phyloP scores from a whole-genome alignment of 2,113 vertebrate species.

The Mormyrus iriodes region DNA sequence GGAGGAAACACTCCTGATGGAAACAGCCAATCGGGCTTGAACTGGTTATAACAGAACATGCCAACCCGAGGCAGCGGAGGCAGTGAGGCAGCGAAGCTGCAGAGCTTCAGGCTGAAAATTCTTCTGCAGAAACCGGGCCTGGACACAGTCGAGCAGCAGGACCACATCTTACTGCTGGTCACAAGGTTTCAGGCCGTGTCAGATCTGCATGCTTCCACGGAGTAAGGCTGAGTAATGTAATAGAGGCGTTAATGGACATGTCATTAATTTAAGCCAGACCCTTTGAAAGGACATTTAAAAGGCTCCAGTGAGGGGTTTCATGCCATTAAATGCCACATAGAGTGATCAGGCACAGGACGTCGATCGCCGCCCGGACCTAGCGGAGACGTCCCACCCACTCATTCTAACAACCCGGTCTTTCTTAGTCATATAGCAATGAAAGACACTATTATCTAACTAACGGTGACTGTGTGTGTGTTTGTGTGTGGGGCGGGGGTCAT shows the following conservation, averaged over 20 bases:
- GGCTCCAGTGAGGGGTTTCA: neutral
- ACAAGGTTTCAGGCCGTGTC: neutral
- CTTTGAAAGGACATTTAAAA: neutral
- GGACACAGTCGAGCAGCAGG: neutral
- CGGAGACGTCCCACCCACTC: neutral
- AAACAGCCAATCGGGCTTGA: neutral
- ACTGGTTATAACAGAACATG: neutral
- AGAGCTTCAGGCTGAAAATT: neutral
- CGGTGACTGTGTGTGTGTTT: neutral
- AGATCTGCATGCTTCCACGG: neutral
- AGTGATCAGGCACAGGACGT: neutral
- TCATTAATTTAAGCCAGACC: neutral
- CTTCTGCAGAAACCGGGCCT: neutral
- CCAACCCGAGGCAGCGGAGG: neutral
- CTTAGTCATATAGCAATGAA: neutral
- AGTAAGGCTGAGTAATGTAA: neutral
- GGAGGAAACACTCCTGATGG: neutral
- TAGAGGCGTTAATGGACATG: no score
- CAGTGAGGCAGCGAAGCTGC: neutral
- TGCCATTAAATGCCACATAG: neutral
- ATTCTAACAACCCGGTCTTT: neutral
- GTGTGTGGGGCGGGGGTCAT: neutral
- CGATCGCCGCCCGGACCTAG: no score
- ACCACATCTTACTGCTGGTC: neutral
- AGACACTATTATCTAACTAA: slow-evolving; percentile 3